A percentile compares a stretch with the other conserved stretches of the same genome.
phyloP scores from a whole-genome alignment of 2,113 vertebrate genomes.

The Pipra filicauda region DNA sequence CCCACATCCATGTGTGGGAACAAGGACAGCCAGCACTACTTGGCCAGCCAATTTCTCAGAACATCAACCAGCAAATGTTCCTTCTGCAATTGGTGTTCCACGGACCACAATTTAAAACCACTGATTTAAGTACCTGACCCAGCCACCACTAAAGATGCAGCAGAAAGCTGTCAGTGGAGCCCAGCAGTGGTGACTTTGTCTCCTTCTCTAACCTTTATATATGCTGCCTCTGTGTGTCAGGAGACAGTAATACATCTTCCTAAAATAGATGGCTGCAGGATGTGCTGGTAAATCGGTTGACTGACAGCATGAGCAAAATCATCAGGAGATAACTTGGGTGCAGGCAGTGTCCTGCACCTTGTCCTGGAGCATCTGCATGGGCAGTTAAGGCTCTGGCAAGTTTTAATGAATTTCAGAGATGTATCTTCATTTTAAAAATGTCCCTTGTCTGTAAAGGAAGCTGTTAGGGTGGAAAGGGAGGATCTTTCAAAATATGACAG shows the following conservation, averaged over 20 bases:
- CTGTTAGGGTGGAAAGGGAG: conserved; percentile 1
- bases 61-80: conserved; percentile 51
- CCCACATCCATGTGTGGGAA: not conserved
- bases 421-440: not conserved
- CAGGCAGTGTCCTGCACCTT: not conserved
- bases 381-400: not conserved
- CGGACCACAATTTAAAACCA: not conserved
- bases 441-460: conserved; percentile 3
- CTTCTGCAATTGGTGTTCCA: not conserved
- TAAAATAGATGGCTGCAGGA: conserved; percentile 1
- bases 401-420: not conserved
- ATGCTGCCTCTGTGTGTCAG: conserved; percentile 56
- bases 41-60: conserved; percentile 45
- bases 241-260: conserved; percentile 47
- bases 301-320: not conserved
- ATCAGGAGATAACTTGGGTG: not conserved
- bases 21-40: conserved; percentile 11
- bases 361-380: not conserved
- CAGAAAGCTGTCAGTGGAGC: not conserved
- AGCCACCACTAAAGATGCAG: not conserved
- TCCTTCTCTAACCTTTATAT: conserved; percentile 40
- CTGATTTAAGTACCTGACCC: not conserved
- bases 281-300: not conserved
- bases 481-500: conserved; percentile 20
- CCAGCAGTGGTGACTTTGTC: conserved; percentile 3